phyloP scores from a whole-genome alignment of 2,113 vertebrate genomes.

The Nesogale talazaci region DNA sequence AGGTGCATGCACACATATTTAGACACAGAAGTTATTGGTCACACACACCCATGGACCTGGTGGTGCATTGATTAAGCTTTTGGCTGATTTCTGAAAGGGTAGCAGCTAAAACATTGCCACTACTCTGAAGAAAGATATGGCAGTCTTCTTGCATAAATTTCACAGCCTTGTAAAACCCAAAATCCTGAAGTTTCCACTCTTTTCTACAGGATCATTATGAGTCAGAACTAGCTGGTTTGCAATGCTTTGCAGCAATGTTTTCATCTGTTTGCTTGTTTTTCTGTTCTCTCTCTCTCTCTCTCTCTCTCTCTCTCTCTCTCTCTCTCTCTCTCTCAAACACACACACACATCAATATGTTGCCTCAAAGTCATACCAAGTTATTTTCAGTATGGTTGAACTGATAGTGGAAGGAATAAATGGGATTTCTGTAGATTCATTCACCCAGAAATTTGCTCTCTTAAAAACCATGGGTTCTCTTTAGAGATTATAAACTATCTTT shows the following conservation, averaged over 20 bases:
- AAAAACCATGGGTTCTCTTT: slow-evolving; percentile 45
- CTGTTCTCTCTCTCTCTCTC: no score
- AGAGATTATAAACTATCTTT: slow-evolving; percentile 34
- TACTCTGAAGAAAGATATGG: not conserved
- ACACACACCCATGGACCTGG: not conserved
- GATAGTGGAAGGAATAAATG: not conserved
- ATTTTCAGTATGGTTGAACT: not conserved
- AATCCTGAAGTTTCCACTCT: not conserved
- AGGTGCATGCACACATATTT: no score
- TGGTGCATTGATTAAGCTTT: not conserved
- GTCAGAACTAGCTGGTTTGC: not conserved
- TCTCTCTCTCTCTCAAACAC: no score
- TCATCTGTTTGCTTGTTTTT: not conserved
- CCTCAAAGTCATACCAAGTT: not conserved
- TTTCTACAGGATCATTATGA: not conserved
- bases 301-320: no score
- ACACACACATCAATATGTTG: not conserved
- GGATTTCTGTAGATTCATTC: not conserved
- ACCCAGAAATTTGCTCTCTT: slow-evolving; percentile 17
- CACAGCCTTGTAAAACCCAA: not conserved
- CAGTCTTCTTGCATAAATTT: not conserved
- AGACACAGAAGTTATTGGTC: no score
- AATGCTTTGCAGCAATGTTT: not conserved
- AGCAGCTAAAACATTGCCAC: not conserved
- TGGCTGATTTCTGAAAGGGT: not conserved